These are phyloP conservation scores for Pseudopodoces humilis DNA, from an alignment of 2,113 vertebrate genomes.

Conservation along the genomic window DNA sequence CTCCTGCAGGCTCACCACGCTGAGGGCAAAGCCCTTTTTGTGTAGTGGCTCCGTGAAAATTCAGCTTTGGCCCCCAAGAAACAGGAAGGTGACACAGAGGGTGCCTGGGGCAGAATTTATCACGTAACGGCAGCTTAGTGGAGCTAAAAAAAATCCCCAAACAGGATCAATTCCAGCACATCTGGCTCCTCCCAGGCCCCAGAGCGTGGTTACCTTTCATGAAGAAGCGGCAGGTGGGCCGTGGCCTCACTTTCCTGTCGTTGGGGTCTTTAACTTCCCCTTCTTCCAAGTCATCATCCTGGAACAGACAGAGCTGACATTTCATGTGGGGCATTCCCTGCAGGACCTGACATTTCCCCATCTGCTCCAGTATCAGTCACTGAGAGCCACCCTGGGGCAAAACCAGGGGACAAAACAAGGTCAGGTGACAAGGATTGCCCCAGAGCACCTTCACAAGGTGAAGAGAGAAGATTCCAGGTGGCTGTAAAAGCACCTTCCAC, in stretches of 20 bases:
- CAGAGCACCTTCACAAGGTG: accelerated
- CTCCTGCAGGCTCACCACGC: not conserved
- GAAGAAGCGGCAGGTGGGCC: conserved; percentile 96
- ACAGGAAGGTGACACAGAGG: not conserved
- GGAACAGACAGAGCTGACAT: conserved; percentile 53
- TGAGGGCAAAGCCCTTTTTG: not conserved
- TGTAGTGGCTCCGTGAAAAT: not conserved
- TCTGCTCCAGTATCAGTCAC: not conserved
- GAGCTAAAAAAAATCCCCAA: not conserved
- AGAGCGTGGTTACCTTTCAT: conserved; percentile 88
- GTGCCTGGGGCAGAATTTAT: not conserved
- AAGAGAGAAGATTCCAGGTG: not conserved
- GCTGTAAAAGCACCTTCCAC: not conserved
- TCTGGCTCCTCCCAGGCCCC: not conserved
- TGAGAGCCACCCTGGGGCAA: not conserved
- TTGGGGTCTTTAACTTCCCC: conserved; percentile 97
- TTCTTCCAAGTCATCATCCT: conserved; percentile 98
- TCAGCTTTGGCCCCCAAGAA: not conserved
- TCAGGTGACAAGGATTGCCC: not conserved
- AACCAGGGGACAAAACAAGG: not conserved
- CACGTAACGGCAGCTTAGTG: accelerated
- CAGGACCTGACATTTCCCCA: not conserved
- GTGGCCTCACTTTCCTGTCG: conserved; percentile 92
- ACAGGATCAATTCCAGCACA: accelerated
- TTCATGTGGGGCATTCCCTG: not conserved